phyloP scores from a whole-genome alignment of 2,113 vertebrate genomes.

The Cnemophilus loriae region DNA sequence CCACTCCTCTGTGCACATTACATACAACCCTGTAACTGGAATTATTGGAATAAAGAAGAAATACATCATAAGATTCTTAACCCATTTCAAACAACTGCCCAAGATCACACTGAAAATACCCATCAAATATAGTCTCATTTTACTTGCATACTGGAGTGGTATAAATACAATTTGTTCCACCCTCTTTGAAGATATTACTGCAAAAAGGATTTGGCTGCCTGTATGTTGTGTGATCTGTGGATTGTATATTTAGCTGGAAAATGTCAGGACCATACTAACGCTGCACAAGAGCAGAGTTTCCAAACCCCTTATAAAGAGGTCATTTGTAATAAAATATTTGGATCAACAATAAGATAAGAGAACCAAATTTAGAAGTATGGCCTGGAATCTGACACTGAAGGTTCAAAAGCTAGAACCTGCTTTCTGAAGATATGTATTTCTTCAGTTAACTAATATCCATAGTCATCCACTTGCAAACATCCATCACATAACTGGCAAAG shows the following conservation, averaged over 20 bases:
- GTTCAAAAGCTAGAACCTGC: neutral
- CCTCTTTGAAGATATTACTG: neutral
- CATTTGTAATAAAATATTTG: neutral
- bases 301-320: neutral
- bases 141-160: neutral
- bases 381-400: neutral
- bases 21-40: neutral
- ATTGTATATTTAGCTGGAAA: neutral
- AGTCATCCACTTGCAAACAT: neutral
- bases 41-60: neutral
- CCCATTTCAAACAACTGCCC: neutral
- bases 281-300: neutral
- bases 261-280: neutral
- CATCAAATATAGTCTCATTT: neutral
- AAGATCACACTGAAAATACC: neutral
- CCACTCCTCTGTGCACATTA: neutral
- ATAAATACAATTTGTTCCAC: neutral
- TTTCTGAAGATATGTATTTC: neutral
- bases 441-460: neutral
- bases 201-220: neutral
- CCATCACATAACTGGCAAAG: neutral
- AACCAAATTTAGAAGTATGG: neutral
- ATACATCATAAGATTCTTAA: neutral
- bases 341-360: neutral
- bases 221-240: neutral